A percentile compares a stretch with the other conserved stretches of the same genome.
phyloP scores from a whole-genome alignment of 2,113 vertebrate genomes.

The Eclectus roratus region DNA sequence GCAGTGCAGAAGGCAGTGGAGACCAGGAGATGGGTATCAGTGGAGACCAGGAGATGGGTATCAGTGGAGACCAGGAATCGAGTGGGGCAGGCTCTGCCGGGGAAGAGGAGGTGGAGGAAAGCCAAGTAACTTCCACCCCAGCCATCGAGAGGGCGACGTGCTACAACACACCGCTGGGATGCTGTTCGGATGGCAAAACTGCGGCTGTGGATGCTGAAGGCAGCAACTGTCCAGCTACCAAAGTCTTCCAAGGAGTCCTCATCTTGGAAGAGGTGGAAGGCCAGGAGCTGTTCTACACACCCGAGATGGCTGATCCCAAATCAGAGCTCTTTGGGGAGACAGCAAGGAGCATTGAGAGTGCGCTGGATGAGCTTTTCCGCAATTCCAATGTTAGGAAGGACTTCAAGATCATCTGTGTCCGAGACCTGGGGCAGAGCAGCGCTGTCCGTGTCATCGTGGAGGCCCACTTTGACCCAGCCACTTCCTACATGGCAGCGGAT shows the following conservation, averaged over 20 bases:
- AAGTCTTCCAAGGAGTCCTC: constrained; percentile 89
- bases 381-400: constrained; percentile 89
- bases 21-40: constrained; percentile 82
- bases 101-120: constrained; percentile 50
- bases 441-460: constrained; percentile 89
- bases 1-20: constrained; percentile 86
- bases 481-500: constrained; percentile 79
- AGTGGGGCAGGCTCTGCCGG: constrained; percentile 84
- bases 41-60: too few relatives aligned
- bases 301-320: constrained; percentile 96
- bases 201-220: constrained; percentile 80
- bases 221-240: constrained; percentile 95
- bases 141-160: constrained; percentile 86
- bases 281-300: constrained; percentile 94
- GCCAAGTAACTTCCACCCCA: constrained; percentile 53
- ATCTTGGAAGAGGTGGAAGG: constrained; percentile 92
- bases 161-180: constrained; percentile 90
- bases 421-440: constrained; percentile 87
- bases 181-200: constrained; percentile 92
- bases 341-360: constrained; percentile 90
- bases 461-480: constrained; percentile 95
- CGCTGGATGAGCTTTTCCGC: constrained; percentile 90
- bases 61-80: too few relatives aligned
- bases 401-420: constrained; percentile 89
- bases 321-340: constrained; percentile 97